Percentiles rank a stretch among this genome's conserved stretches.
phyloP scores from a whole-genome alignment of 1,140 invertebrate species.

The Hycleus cichorii region DNA sequence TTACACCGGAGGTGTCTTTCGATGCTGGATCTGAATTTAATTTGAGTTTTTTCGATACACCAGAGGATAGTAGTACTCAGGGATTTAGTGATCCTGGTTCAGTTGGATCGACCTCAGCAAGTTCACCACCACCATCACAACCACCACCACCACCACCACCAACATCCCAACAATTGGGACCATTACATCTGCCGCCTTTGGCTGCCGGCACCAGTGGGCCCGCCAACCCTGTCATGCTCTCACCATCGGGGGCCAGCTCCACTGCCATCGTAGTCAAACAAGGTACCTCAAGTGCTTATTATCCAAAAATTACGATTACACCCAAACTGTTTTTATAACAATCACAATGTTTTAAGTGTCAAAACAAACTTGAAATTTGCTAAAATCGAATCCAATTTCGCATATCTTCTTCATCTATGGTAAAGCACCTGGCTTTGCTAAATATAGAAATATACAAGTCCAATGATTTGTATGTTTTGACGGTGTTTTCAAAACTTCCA shows the following conservation, averaged over 20 bases:
- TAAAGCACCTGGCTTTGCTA: too few species aligned
- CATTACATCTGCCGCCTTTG: constrained; percentile 34
- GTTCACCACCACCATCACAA: constrained; percentile 45
- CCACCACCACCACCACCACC: constrained; percentile 50
- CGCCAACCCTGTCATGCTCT: constrained; percentile 23
- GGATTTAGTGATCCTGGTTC: constrained; percentile 61
- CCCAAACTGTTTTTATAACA: too few species aligned
- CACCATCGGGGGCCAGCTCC: constrained; percentile 24
- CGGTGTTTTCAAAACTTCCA: too few species aligned
- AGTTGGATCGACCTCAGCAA: constrained; percentile 53
- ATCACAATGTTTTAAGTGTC: too few species aligned
- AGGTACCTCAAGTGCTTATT: constrained; percentile 25
- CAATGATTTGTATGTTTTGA: too few species aligned
- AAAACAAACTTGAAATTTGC: too few species aligned
- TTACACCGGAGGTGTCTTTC: constrained; percentile 57
- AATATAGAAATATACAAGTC: too few species aligned
- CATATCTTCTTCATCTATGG: too few species aligned
- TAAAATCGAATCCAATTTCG: too few species aligned
- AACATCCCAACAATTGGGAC: constrained; percentile 37
- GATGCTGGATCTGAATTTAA: constrained; percentile 70
- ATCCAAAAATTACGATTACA: too few species aligned
- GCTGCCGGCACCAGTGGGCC: constrained; percentile 21
- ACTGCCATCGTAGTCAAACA: constrained; percentile 33
- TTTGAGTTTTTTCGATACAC: constrained; percentile 67
- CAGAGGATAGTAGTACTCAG: constrained; percentile 56